phyloP scores from a whole-genome alignment of 2,888 invertebrate genomes.

The Macrophya alboannulata region DNA sequence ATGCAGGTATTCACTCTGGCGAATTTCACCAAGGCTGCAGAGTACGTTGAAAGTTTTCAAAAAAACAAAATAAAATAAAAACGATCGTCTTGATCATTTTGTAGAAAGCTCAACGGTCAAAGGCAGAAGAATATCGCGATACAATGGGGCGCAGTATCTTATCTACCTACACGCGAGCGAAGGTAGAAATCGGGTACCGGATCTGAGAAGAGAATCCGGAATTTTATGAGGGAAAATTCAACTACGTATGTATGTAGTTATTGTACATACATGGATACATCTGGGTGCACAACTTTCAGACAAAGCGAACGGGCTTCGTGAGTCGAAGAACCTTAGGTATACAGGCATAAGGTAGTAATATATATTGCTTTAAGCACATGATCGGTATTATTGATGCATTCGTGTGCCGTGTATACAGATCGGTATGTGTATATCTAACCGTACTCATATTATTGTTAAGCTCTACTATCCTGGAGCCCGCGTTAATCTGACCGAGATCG shows the following conservation, averaged over 20 bases:
- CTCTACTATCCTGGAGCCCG: not conserved
- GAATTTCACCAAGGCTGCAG: not conserved
- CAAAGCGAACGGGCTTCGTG: constrained; percentile 12
- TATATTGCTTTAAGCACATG: constrained; percentile 32
- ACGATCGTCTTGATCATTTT: not conserved
- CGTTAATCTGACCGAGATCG: constrained; percentile 51
- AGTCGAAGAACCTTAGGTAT: constrained; percentile 2
- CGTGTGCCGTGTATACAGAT: not conserved
- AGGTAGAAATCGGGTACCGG: constrained; percentile 39
- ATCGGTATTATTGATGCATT: constrained; percentile 12
- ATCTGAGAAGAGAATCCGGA: constrained; percentile 37
- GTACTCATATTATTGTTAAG: constrained; percentile 31
- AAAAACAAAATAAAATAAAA: not conserved
- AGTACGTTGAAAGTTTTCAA: not conserved
- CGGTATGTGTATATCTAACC: constrained; percentile 12
- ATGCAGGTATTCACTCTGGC: not conserved
- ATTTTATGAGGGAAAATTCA: constrained; percentile 36
- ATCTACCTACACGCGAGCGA: constrained; percentile 40
- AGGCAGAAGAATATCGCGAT: constrained; percentile 30
- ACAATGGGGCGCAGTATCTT: constrained; percentile 41
- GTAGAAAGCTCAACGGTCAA: constrained; percentile 20
- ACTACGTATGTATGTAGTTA: not conserved
- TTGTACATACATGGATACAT: not conserved
- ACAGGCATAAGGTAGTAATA: too few species aligned
- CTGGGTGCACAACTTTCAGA: constrained; percentile 23